phyloP scores from a whole-genome alignment of 2,113 vertebrate species.

The Nicator chloris region DNA sequence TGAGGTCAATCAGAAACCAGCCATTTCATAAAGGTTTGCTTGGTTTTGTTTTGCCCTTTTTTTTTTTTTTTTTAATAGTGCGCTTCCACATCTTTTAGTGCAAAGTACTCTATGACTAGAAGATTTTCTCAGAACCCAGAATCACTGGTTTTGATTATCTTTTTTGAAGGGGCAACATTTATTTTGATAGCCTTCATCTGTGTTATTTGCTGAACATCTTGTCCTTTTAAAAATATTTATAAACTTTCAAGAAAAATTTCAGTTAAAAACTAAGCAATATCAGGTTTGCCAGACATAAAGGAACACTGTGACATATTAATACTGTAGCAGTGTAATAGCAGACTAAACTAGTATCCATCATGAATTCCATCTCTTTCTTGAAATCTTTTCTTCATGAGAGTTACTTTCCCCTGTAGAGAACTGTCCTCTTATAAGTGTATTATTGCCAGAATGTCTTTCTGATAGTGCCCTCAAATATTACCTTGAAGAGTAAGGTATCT shows the following conservation, averaged over 20 bases:
- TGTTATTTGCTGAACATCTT: not conserved
- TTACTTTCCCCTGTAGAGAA: not conserved
- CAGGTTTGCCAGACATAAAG: not conserved
- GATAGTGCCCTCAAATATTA: not conserved
- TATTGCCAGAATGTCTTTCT: not conserved
- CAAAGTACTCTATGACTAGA: not conserved
- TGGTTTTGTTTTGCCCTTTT: fast-evolving
- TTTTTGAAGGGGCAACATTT: not conserved
- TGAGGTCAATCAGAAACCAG: not conserved
- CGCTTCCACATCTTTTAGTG: not conserved
- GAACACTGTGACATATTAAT: not conserved
- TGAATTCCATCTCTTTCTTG: not conserved
- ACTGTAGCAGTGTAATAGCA: not conserved
- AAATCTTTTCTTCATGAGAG: not conserved
- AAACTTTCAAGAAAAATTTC: not conserved
- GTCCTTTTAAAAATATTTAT: not conserved
- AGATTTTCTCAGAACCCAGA: not conserved
- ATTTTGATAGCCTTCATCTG: not conserved
- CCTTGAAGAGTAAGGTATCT: not conserved
- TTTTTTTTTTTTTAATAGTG: not conserved
- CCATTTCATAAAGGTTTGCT: not conserved
- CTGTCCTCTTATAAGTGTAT: not conserved
- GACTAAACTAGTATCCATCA: not conserved
- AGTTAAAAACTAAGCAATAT: not conserved
- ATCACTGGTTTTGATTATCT: not conserved